Percentiles rank a stretch among this genome's conserved stretches.
phyloP scores from a whole-genome alignment of 2,888 invertebrate genomes.

The Lissocephala sabroskyi region DNA sequence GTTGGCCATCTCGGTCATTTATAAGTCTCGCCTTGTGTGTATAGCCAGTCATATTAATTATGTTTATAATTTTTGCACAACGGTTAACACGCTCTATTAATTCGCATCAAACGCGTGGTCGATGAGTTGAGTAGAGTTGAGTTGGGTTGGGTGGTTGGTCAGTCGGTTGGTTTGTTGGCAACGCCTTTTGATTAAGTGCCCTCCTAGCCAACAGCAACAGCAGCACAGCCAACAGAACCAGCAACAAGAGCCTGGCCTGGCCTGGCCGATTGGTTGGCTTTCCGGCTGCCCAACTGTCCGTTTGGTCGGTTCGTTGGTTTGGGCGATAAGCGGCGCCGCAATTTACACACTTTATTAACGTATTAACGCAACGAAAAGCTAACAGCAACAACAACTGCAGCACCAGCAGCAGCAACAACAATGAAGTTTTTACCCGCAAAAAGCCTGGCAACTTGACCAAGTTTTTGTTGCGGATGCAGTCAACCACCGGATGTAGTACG shows the following conservation, averaged over 20 bases:
- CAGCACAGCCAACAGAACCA: not conserved
- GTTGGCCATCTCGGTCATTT: no score
- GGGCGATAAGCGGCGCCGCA: slow-evolving; percentile 61
- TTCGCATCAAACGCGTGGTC: slow-evolving; percentile 30
- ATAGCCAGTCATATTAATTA: slow-evolving; percentile 53
- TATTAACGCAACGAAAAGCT: slow-evolving; percentile 63
- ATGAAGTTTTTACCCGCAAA: slow-evolving; percentile 16
- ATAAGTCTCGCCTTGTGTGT: no score
- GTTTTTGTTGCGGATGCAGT: slow-evolving; percentile 18
- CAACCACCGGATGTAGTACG: slow-evolving; percentile 29
- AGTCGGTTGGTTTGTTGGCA: slow-evolving; percentile 1
- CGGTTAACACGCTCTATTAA: slow-evolving; percentile 69
- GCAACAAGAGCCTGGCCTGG: no score
- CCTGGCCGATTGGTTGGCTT: slow-evolving; percentile 10
- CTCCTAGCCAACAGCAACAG: no score
- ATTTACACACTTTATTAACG: slow-evolving; percentile 69
- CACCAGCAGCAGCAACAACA: slow-evolving; percentile 8
- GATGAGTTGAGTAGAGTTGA: not conserved
- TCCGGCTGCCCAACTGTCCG: no score
- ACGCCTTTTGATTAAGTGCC: slow-evolving; percentile 9
- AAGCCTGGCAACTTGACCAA: slow-evolving; percentile 27
- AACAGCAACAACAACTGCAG: slow-evolving; percentile 26
- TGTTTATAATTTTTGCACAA: slow-evolving; percentile 66
- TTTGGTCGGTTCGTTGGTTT: slow-evolving; percentile 18
- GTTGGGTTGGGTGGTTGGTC: no score